A percentile compares a stretch with the other conserved stretches of the same genome.
Evolutionary conservation across 2,888 invertebrate genomes (phyloP).

Genomic region (Eilema depressum): DNA sequence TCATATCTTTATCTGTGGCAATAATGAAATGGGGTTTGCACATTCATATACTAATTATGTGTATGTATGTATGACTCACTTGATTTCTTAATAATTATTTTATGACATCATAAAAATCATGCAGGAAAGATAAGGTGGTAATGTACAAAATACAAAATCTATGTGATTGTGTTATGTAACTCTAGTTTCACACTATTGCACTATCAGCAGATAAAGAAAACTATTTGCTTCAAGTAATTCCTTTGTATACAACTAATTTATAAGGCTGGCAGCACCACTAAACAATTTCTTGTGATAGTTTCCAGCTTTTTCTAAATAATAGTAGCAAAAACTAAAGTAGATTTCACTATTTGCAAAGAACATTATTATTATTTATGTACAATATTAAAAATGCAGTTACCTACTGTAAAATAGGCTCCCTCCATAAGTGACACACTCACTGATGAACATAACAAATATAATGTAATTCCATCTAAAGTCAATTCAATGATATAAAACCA

Average conservation of each 20-base stretch:
- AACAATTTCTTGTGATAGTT: not conserved
- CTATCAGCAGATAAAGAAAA: not conserved
- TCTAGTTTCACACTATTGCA: not conserved
- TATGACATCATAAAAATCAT: not conserved
- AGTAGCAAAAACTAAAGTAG: not conserved
- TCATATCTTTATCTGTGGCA: slow-evolving; percentile 36
- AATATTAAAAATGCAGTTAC: too few relatives aligned
- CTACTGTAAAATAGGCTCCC: too few relatives aligned
- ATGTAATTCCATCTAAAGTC: too few relatives aligned
- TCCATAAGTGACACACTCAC: too few relatives aligned
- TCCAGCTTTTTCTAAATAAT: not conserved
- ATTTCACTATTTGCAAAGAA: not conserved
- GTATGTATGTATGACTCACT: slow-evolving; percentile 1
- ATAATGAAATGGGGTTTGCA: slow-evolving; percentile 20
- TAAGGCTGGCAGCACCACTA: not conserved
- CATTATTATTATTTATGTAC: not conserved
- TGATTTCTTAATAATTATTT: slow-evolving; percentile 9
- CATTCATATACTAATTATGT: slow-evolving; percentile 14
- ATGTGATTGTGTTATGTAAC: not conserved
- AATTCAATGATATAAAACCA: too few relatives aligned
- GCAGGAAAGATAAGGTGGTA: not conserved
- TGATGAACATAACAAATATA: too few relatives aligned
- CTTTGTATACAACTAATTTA: not conserved
- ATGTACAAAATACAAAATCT: not conserved
- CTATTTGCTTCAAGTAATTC: not conserved